phyloP scores from a whole-genome alignment of 2,113 vertebrate genomes.

The Lontra canadensis region DNA sequence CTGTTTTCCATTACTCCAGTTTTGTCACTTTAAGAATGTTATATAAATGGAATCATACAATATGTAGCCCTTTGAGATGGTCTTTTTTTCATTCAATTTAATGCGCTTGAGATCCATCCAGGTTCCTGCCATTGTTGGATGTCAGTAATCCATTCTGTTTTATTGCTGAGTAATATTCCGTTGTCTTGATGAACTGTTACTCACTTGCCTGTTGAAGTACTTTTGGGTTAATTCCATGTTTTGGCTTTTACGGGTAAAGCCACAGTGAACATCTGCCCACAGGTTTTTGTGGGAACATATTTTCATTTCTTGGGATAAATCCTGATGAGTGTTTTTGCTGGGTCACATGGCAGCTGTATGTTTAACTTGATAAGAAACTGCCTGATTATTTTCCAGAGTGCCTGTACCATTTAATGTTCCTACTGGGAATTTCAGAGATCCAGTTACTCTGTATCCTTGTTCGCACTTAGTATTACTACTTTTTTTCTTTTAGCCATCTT shows the following conservation, averaged over 20 bases:
- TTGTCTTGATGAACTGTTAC: background rate
- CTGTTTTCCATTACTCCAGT: background rate
- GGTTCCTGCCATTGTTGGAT: background rate
- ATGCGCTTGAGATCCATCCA: background rate
- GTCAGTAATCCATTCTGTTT: background rate
- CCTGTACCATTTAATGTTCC: background rate
- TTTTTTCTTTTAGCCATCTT: background rate
- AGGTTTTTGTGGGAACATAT: background rate
- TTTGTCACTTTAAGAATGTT: background rate
- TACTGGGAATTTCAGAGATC: background rate
- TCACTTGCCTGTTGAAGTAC: background rate
- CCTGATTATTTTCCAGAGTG: background rate
- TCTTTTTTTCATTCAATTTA: background rate
- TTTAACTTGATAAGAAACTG: background rate
- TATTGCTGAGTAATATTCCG: background rate
- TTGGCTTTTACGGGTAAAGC: background rate
- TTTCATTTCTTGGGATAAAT: conserved; percentile 20
- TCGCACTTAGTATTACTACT: background rate
- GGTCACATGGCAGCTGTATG: background rate
- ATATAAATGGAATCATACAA: background rate
- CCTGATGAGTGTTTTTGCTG: background rate
- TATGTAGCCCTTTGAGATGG: background rate
- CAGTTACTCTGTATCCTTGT: background rate
- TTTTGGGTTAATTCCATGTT: background rate
- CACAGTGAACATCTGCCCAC: background rate